Conservation (phyloP, 2,113 vertebrate genomes). For the Zapornia atra region DNA sequence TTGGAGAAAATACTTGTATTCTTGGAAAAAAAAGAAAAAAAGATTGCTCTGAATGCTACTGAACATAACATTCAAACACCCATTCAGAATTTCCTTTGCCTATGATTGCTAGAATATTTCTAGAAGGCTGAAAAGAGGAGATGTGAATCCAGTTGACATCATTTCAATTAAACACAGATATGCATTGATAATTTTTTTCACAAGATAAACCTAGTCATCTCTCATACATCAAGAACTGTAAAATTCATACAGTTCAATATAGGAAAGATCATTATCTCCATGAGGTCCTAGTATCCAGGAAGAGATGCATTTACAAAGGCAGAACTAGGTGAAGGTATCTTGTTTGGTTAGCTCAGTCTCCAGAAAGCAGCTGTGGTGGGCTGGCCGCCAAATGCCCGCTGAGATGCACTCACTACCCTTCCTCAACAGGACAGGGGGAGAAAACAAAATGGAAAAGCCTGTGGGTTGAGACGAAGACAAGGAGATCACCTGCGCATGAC, state of each 20-base stretch:
- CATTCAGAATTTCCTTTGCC: neutral
- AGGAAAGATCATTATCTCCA: neutral
- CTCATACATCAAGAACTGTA: neutral
- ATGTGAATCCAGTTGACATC: neutral
- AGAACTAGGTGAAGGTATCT: neutral
- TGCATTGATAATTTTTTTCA: neutral
- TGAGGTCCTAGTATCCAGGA: neutral
- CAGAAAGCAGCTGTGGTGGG: neutral
- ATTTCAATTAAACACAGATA: neutral
- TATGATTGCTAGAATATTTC: neutral
- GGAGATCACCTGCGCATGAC: neutral
- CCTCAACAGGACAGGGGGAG: neutral
- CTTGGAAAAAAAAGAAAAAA: neutral
- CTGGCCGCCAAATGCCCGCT: neutral
- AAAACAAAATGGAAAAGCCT: neutral
- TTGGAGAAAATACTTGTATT: slow-evolving; percentile 9
- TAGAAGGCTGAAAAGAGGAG: neutral
- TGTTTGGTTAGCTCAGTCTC: neutral
- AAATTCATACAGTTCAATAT: neutral
- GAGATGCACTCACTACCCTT: neutral
- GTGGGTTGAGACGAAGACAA: neutral
- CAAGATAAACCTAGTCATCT: neutral
- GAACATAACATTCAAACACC: neutral
- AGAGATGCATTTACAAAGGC: neutral
- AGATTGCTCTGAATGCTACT: neutral